A percentile compares a stretch with the other conserved stretches of the same genome.
Conservation (phyloP, 2,888 invertebrate species). For the Heteromurus nitidus region DNA sequence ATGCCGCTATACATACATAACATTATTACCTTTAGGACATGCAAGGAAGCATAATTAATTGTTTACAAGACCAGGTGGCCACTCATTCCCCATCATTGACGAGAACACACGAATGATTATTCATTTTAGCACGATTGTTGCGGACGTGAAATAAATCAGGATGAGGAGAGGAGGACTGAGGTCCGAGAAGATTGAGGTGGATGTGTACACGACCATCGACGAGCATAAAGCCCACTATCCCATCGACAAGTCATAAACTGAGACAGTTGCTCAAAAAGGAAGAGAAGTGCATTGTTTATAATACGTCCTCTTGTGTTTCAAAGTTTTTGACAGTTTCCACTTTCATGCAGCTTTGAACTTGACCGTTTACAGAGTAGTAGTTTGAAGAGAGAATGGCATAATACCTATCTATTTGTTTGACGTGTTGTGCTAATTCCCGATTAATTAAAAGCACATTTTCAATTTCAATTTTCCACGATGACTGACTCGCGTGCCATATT, state of each 20-base stretch:
- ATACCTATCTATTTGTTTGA: neutral
- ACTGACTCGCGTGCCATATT: too few species aligned
- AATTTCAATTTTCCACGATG: neutral
- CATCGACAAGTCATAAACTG: neutral
- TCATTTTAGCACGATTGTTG: conserved; percentile 3
- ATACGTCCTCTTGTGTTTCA: neutral
- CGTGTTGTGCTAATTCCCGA: neutral
- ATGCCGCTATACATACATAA: too few species aligned
- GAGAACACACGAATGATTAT: neutral
- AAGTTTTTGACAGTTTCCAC: neutral
- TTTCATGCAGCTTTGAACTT: neutral
- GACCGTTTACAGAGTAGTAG: too few species aligned
- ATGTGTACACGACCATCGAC: neutral
- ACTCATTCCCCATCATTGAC: neutral
- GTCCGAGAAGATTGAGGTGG: neutral
- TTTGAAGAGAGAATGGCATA: too few species aligned
- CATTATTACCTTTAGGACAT: too few species aligned
- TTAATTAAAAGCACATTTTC: neutral
- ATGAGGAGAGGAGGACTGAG: neutral
- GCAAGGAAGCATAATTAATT: neutral
- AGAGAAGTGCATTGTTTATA: neutral
- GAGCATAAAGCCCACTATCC: neutral
- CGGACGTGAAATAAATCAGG: neutral
- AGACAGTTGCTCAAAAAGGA: neutral
- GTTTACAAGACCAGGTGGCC: conserved; percentile 3